Base-by-base conservation (phyloP, 37 sponge, comb jelly and placozoan genomes). In the Cladorhizidae sp. region DNA sequence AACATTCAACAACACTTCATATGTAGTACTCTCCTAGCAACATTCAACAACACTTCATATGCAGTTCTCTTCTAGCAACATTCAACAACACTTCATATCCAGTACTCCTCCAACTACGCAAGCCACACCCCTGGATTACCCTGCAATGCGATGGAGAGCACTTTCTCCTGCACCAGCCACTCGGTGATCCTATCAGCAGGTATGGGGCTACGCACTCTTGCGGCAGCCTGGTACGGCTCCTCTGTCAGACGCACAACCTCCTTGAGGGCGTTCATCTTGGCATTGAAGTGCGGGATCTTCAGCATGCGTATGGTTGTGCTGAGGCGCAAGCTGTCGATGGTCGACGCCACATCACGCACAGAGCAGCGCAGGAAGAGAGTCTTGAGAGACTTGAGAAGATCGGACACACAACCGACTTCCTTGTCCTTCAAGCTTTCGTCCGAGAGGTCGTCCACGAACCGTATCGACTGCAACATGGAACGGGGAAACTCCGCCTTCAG, bases 211-310 rank as follows among this genome's bases (percentile, higher is more conserved):
- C 68, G 80, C 0, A 84, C 85, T 3, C 93, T 89, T 26, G 85
- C 57, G 0, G 85, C 79, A 51, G 93, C 61, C 28, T 69, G 67
- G 63, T 26, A 87, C 0, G 92, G 92, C 51, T 91, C 92, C 20
- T 91, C 92, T 15, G 87, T 91, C 58, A 91, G 42, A 20, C 80
- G 67, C 0, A 91, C 92, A 51, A 91, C 92, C 88, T 98, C 98
- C 52, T 93, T 98, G 35, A 98, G 88, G 23, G 92, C 94, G 51
- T 98, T 98, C 99, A 98, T 98, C 76, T 96, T 98, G 39, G 96
- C 92, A 79, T 93, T 98, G 78, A 95, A 98, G 74, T 98, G 99
- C 8, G 99, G 86, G 23, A 87, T 95, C 67, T 96, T 88, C 9
- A 95, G 75, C 96, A 95, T 95, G 32, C 90, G 63, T 21, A 89